Percentiles rank a stretch among this genome's conserved stretches.
These are phyloP conservation scores for Phrynocephalus forsythii DNA, from an alignment of 2,797 vertebrate genomes.

Conservation along the genomic window DNA sequence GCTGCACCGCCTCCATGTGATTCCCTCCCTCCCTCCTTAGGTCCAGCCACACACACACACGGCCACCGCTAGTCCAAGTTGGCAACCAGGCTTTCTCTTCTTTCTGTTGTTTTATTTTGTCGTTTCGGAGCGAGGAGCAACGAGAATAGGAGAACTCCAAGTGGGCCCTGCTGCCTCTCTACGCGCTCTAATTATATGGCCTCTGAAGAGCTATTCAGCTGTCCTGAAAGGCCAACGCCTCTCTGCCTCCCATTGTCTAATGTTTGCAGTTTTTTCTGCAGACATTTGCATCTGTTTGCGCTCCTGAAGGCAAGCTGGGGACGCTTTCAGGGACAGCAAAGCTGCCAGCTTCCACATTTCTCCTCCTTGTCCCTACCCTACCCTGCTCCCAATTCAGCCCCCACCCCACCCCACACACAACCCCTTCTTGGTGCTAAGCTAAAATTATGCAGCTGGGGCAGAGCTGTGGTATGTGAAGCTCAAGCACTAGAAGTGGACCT, in stretches of 20 bases:
- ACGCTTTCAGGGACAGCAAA: slow-evolving; percentile 70
- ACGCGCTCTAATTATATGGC: slow-evolving; percentile 94
- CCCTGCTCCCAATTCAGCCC: background rate
- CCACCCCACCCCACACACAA: slow-evolving; percentile 4
- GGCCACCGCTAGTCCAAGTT: slow-evolving; percentile 48
- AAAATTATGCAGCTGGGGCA: slow-evolving; percentile 24
- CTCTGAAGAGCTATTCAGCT: slow-evolving; percentile 90
- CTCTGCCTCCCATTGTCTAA: slow-evolving; percentile 84
- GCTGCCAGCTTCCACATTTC: slow-evolving; percentile 48
- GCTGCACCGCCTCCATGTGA: slow-evolving; percentile 42
- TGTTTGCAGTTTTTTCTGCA: slow-evolving; percentile 87
- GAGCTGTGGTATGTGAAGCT: slow-evolving; percentile 68
- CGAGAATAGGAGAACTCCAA: slow-evolving; percentile 84
- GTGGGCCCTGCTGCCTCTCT: slow-evolving; percentile 88
- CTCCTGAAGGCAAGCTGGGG: slow-evolving; percentile 76
- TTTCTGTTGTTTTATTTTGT: too few species aligned
- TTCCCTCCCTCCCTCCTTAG: slow-evolving; percentile 33
- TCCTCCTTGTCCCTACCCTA: background rate
- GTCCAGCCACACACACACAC: slow-evolving; percentile 44
- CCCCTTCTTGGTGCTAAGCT: slow-evolving; percentile 32
- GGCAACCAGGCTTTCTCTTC: slow-evolving; percentile 59
- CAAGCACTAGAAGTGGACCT: slow-evolving; percentile 15
- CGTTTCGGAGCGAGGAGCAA: slow-evolving; percentile 48
- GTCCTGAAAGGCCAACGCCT: slow-evolving; percentile 82
- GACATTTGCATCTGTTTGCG: slow-evolving; percentile 96